Evolutionary conservation across 2,888 invertebrate genomes (phyloP), one percentile per base, ranked within the genome.

Genomic region (Ctenicera cuprea): DNA sequence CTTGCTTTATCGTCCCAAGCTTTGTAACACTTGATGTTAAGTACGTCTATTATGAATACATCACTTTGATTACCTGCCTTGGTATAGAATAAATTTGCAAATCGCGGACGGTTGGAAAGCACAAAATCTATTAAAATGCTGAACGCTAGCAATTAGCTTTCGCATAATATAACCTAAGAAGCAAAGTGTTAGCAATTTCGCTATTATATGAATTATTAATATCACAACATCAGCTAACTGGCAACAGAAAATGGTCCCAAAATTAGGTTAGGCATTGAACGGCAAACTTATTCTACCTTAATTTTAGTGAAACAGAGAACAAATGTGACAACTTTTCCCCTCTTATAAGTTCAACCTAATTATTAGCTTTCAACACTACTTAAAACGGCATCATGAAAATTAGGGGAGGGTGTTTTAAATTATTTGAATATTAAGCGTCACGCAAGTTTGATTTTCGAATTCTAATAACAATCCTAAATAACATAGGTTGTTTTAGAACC

Each of bases 1-100:
- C 38, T 54, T 54, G 30, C 33, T 59, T 18, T 30, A 22, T 26
- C 52, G 52, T n/a, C 5, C 38, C 4, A 38, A 8, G 12, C 14
- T 59, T 59, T 38, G 33, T 59, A 20, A 38, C 22, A 20, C 38
- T 41, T 14, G 11, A 59, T 59, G 37, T 38, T 59, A 59, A 59
- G 38, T 59, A 20, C 16, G 38, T 20, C 59, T 38, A 59, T 38
- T 59, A 38, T 59, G 38, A 59, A 38, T 33, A 30, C 33, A 38
- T 18, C 22, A 33, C 20, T 38, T 30, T 20, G 12, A 26, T 45
- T 45, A 45, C 16, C 45, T 45, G 16, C 16, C 16, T 18, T 45
- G 18, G 18, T 18, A 43, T 45, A 45, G 45, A 45, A 45, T 16
- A 45, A 45, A 3, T 9, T 20, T 54, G 26, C n/a, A 30, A 14